phyloP scores from a whole-genome alignment of 2,113 vertebrate species.

The Dolichallabes microphthalmus region DNA sequence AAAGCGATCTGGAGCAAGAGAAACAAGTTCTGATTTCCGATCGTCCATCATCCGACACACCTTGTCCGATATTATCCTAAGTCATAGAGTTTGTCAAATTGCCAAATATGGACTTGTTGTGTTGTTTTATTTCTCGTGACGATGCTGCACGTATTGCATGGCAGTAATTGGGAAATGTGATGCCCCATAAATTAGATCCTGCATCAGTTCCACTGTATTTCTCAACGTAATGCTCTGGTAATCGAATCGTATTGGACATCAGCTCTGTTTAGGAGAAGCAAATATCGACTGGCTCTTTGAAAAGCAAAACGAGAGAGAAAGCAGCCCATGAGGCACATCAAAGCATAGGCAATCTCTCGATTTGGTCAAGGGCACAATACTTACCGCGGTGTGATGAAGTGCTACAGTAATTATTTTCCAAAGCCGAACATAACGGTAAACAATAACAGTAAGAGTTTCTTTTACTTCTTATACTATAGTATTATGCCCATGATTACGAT shows the following conservation, averaged over 20 bases:
- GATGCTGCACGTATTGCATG: conserved; percentile 61
- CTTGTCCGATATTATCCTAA: background rate
- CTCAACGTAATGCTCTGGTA: conserved; percentile 68
- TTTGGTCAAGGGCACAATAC: background rate
- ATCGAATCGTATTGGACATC: conserved; percentile 70
- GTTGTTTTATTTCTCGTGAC: conserved; percentile 62
- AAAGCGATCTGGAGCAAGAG: background rate
- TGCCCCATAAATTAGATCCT: conserved; percentile 68
- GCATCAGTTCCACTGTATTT: conserved; percentile 64
- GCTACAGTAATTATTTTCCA: background rate
- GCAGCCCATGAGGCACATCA: background rate
- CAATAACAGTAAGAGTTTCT: background rate
- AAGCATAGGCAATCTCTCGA: background rate
- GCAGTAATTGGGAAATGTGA: conserved; percentile 68
- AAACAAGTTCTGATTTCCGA: background rate
- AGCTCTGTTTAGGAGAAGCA: conserved; percentile 60
- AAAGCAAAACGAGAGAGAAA: conserved; percentile 36
- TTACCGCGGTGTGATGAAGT: background rate
- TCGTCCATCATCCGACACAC: background rate
- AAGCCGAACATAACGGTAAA: background rate
- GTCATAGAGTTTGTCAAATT: background rate
- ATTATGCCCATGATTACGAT: background rate
- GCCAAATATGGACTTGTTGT: conserved; percentile 61
- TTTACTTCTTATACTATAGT: background rate
- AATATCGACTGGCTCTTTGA: conserved; percentile 62